Base-by-base conservation (phyloP, 2,113 vertebrate genomes). In the Pollachius pollachius region DNA sequence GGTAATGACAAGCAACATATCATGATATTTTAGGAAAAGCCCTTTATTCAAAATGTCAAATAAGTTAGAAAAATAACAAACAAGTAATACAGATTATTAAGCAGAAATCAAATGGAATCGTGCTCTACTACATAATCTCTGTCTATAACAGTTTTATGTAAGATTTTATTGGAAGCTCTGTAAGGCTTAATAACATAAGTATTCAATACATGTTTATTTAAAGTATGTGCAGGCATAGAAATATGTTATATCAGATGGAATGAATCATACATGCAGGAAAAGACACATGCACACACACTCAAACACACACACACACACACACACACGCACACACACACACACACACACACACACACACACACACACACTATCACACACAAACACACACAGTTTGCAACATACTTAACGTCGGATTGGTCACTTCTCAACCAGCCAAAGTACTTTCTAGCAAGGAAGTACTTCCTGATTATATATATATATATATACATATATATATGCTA, bases 361-460 rank as follows among this genome's bases (percentile, higher is more conserved):
- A 30, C 25, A 16, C 23, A 62, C 13, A 67, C 7, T 67, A 65
- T 63, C 19, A 71, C n/a, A 21, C 67, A 75, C 61, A 67, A n/a
- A 68, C 67, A 67, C 67, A 60, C 16, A 72, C 64, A 64, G 58
- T 80, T 19, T 76, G 66, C 68, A 67, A 61, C 4, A 76, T 52
- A 77, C 63, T 48, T 21, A 57, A 76, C 64, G 52, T 70, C 80
- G 59, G 79, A 82, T 92, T 92, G 91, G 90, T 92, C 91, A 85
- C 86, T 87, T 78, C 81, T 92, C 90, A 92, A 93, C 89, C 91
- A 92, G 90, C 89, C 72, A 83, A 90, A 90, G 87, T 89, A 90
- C 88, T 84, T 77, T 48, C 52, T 71, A 86, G 77, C 73, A 65
- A 80, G 75, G 76, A 72, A 89, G 88, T 89, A 90, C 89, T 91